phyloP scores from a whole-genome alignment of 2,888 invertebrate genomes.

The Apodemia zela region DNA sequence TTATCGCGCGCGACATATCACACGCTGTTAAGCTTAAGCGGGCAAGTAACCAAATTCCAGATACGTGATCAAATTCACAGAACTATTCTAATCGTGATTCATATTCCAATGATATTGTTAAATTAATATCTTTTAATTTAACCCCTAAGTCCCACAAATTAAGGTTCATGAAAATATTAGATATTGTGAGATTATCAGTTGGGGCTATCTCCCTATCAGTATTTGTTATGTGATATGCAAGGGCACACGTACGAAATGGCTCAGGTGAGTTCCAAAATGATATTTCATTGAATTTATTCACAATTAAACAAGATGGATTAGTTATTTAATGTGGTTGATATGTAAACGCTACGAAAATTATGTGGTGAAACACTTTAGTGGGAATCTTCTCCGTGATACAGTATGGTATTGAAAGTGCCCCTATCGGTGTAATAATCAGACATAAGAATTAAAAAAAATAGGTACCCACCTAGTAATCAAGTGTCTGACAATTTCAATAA shows the following conservation, averaged over 20 bases:
- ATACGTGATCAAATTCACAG: slow-evolving; percentile 1
- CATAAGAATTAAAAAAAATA: too few relatives aligned
- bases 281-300: background rate
- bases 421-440: background rate
- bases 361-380: background rate
- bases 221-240: slow-evolving; percentile 15
- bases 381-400: background rate
- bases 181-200: slow-evolving; percentile 4
- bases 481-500: too few relatives aligned
- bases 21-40: too few relatives aligned
- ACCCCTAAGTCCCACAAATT: background rate
- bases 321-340: background rate
- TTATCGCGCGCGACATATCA: too few relatives aligned
- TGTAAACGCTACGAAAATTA: background rate
- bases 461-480: too few relatives aligned
- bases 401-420: background rate
- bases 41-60: too few relatives aligned
- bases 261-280: slow-evolving; percentile 1
- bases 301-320: background rate
- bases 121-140: background rate
- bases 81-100: background rate
- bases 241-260: slow-evolving; percentile 11
- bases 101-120: background rate
- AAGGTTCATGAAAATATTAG: background rate
- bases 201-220: slow-evolving; percentile 8